These are phyloP conservation scores for Micronycteris hirsuta DNA, from an alignment of 2,113 vertebrate genomes.

Conservation along the genomic window DNA sequence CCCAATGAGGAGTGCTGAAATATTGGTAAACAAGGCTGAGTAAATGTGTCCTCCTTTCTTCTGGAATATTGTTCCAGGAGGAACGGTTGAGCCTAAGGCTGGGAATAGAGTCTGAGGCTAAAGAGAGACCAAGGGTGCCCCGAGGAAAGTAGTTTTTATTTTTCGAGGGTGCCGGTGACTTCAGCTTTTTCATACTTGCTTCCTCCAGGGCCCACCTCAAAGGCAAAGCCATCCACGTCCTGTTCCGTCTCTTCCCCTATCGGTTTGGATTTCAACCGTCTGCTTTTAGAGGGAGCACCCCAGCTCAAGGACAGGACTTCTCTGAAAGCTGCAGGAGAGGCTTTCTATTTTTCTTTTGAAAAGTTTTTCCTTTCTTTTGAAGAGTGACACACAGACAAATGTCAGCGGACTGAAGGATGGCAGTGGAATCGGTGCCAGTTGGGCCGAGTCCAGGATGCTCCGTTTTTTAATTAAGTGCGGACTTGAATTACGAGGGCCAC, in stretches of 20 bases:
- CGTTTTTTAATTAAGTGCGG: slow-evolving; percentile 69
- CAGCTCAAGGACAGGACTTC: background rate
- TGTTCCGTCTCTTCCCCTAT: background rate
- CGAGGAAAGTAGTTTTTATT: background rate
- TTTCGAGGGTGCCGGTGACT: background rate
- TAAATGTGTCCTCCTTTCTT: background rate
- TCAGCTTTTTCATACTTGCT: background rate
- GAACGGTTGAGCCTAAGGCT: background rate
- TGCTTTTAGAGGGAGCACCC: background rate
- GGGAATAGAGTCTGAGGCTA: background rate
- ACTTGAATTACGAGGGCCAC: slow-evolving; percentile 61
- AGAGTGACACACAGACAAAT: slow-evolving; percentile 43
- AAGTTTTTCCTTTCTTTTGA: background rate
- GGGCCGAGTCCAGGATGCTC: slow-evolving; percentile 49
- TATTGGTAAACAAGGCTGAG: background rate
- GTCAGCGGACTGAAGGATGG: slow-evolving; percentile 1
- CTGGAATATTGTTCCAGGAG: background rate
- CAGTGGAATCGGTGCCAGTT: slow-evolving; percentile 46
- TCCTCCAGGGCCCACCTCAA: background rate
- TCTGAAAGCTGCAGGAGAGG: background rate
- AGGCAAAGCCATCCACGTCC: background rate
- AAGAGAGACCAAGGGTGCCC: background rate
- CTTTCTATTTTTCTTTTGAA: background rate
- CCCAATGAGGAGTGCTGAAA: background rate
- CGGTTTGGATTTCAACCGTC: background rate